phyloP scores from a whole-genome alignment of 1,140 invertebrate genomes.

The Drosophila elegans region DNA sequence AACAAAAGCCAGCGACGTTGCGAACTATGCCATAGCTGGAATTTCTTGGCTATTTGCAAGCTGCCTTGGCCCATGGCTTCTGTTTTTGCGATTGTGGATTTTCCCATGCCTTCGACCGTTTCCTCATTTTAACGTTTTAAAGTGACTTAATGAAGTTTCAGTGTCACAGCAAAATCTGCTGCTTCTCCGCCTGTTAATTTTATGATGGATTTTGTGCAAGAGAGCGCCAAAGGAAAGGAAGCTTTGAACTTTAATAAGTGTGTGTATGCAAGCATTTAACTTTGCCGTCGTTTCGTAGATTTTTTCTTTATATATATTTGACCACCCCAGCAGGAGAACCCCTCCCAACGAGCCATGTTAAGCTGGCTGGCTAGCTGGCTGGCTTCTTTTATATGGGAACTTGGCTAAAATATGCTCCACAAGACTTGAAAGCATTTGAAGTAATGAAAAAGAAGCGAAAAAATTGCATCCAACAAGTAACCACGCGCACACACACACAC shows the following conservation, averaged over 20 bases:
- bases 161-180: slow-evolving; percentile 58
- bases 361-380: slow-evolving; percentile 25
- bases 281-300: slow-evolving; percentile 59
- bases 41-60: slow-evolving; percentile 55
- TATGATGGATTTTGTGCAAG: slow-evolving; percentile 69
- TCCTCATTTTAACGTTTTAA: slow-evolving; percentile 68
- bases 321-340: not conserved
- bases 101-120: slow-evolving; percentile 35
- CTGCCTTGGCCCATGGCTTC: slow-evolving; percentile 11
- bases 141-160: slow-evolving; percentile 82
- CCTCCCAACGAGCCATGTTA: slow-evolving; percentile 17
- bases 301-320: slow-evolving; percentile 29
- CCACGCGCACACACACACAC: slow-evolving; percentile 24
- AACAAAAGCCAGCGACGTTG: slow-evolving; percentile 46
- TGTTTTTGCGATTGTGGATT: slow-evolving; percentile 15
- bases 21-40: slow-evolving; percentile 50
- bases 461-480: slow-evolving; percentile 53
- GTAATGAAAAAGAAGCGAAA: slow-evolving; percentile 71
- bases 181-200: slow-evolving; percentile 56
- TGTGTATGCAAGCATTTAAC: slow-evolving; percentile 63
- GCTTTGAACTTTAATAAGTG: slow-evolving; percentile 71
- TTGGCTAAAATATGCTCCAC: slow-evolving; percentile 75
- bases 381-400: slow-evolving; percentile 63
- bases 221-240: slow-evolving; percentile 51
- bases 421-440: slow-evolving; percentile 76